Evolutionary conservation across 2,797 vertebrate genomes (phyloP).

Genomic region (Enteromius anoplus): DNA sequence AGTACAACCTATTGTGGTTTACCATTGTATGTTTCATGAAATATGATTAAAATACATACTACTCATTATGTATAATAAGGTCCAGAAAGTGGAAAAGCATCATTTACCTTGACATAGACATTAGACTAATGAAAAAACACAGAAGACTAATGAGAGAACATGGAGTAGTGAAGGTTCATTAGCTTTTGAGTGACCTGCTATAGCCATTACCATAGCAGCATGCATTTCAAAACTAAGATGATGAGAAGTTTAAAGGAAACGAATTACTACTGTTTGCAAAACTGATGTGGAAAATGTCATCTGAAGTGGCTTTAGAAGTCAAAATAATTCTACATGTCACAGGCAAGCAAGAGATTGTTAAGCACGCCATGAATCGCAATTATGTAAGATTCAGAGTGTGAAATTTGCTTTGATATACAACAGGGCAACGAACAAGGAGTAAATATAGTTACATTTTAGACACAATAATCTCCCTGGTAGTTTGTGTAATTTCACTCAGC

Average conservation of each 20-base stretch:
- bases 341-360: background rate
- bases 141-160: slow-evolving; percentile 1
- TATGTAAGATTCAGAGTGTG: background rate
- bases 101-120: background rate
- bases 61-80: background rate
- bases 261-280: background rate
- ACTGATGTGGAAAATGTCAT: background rate
- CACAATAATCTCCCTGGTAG: background rate
- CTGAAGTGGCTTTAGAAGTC: background rate
- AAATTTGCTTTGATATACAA: background rate
- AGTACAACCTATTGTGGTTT: slow-evolving; percentile 31
- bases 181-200: slow-evolving; percentile 18
- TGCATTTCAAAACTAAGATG: slow-evolving; percentile 48
- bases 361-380: background rate
- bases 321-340: background rate
- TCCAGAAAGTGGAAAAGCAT: background rate
- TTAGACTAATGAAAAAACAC: background rate
- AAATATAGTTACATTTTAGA: background rate
- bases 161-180: background rate
- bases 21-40: slow-evolving; percentile 34
- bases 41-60: too few relatives aligned
- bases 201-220: slow-evolving; percentile 31
- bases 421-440: background rate
- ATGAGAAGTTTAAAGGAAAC: too few relatives aligned
- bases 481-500: background rate